Evolutionary conservation across 1,140 invertebrate species (phyloP).

Genomic region (Galleria mellonella): DNA sequence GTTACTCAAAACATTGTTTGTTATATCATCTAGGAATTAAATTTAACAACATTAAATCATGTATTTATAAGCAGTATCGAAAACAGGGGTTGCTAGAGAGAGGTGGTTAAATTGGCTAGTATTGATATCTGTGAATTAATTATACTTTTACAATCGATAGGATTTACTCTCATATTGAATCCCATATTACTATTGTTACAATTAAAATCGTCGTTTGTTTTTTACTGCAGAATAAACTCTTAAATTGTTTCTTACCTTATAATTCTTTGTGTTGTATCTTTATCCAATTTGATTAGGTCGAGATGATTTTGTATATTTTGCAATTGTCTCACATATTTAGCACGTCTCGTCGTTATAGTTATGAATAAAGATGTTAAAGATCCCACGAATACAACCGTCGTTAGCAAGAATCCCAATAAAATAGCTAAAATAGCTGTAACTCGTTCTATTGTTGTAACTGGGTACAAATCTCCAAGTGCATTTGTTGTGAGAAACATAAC

Average conservation of each 20-base stretch:
- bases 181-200: too few species aligned
- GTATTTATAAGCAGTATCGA: too few species aligned
- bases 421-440: conserved; percentile 44
- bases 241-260: conserved; percentile 32
- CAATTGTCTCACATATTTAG: conserved; percentile 52
- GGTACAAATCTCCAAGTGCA: conserved; percentile 61
- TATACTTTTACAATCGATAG: too few species aligned
- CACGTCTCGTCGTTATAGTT: conserved; percentile 54
- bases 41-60: too few species aligned
- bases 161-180: too few species aligned
- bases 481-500: conserved; percentile 61
- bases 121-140: too few species aligned
- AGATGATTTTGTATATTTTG: conserved; percentile 60
- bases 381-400: conserved; percentile 58
- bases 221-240: too few species aligned
- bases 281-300: conserved; percentile 49
- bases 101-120: too few species aligned
- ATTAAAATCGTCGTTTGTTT: too few species aligned
- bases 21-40: too few species aligned
- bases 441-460: conserved; percentile 53
- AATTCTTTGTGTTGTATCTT: conserved; percentile 52
- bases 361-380: conserved; percentile 65
- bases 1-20: too few species aligned
- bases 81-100: too few species aligned
- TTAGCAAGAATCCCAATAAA: conserved; percentile 57